These are phyloP conservation scores for Sycophila texana DNA, from an alignment of 2,888 invertebrate genomes.

Conservation along the genomic window DNA sequence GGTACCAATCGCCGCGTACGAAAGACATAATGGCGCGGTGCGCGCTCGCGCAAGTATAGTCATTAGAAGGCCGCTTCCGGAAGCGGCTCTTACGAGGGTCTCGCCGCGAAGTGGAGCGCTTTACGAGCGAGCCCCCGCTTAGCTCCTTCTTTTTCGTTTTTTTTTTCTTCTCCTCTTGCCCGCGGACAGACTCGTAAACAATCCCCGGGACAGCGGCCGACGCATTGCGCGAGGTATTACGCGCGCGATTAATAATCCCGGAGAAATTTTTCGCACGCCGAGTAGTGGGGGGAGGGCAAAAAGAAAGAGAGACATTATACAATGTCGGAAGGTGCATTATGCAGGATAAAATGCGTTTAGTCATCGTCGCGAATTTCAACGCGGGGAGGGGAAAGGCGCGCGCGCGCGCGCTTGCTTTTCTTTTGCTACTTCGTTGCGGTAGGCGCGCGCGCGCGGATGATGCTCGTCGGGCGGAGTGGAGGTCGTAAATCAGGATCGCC, in stretches of 20 bases:
- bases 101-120: too few relatives aligned
- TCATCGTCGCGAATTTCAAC: constrained; percentile 24
- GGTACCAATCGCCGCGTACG: too few relatives aligned
- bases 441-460: too few relatives aligned
- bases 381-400: not conserved
- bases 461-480: too few relatives aligned
- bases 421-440: not conserved
- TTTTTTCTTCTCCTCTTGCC: not conserved
- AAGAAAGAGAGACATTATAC: constrained; percentile 8
- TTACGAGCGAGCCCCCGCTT: not conserved
- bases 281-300: too few relatives aligned
- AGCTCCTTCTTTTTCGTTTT: not conserved
- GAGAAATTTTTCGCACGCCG: not conserved
- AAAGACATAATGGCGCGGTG: too few relatives aligned
- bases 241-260: constrained; percentile 18
- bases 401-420: not conserved
- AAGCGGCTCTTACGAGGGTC: too few relatives aligned
- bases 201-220: not conserved
- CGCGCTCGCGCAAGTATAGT: too few relatives aligned
- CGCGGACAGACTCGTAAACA: constrained; percentile 20
- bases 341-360: constrained; percentile 1
- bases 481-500: too few relatives aligned
- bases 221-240: not conserved
- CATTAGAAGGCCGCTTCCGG: too few relatives aligned
- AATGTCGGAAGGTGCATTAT: not conserved